Evolutionary conservation across 2,797 vertebrate genomes (phyloP), one percentile per base, ranked within the genome.

Genomic region (Pangasius krempfi): DNA sequence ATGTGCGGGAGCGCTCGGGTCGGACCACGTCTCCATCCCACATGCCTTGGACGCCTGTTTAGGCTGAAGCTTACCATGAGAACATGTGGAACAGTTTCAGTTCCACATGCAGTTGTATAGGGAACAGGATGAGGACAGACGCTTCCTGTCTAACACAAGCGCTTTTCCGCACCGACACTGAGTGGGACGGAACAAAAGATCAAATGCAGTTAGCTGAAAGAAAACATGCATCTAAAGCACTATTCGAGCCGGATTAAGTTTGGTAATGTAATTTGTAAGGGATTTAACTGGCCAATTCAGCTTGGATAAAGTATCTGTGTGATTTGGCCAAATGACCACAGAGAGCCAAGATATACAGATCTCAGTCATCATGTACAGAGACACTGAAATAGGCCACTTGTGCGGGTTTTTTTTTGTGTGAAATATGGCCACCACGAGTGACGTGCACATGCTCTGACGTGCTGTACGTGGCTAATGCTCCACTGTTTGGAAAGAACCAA

Each of bases 51-150:
- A 76, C 62, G 81, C 70, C 81, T 12, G 44, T 54, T 52, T 20
- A 64, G 14, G 56, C 56, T 76, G 56, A 83, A 60, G 79, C 33
- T 81, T 22, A 72, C 33, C 3, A 44, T 58, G 37, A 60, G 86
- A 84, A 84, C 82, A 62, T 66, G 70, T 88, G 87, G 87, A 76
- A 75, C 70, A 50, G 79, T 88, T 84, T 88, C 81, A 84, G 33
- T 76, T 60, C 56, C 87, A 88, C 58, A 22, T 52, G 70, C 81
- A 66, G 82, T 66, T 66, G 70, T 88, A 50, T 76, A 54, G 87
- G 81, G 87, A 88, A 84, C 70, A 89, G 87, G 87, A 88, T 56
- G 81, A 66, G 82, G 87, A 79, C 72, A 68, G 72, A 50, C 73
- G 27, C 82, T 88, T 86, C 88, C 88, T 81, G 84, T 47, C 84